Conservation (phyloP, 2,797 vertebrate species). For the Ptychobarbus kaznakovi region DNA sequence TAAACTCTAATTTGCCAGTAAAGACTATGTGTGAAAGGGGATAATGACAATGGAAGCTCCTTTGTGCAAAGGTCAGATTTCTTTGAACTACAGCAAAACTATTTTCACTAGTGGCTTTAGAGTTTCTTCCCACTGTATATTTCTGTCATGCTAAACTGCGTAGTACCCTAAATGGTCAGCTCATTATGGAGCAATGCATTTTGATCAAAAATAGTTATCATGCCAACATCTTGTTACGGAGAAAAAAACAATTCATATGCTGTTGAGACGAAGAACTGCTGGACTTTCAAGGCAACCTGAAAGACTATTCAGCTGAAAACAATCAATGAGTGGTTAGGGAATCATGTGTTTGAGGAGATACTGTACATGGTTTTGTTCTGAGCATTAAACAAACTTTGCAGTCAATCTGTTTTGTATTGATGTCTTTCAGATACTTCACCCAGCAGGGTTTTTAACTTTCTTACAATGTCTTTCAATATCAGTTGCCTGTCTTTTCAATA, state of each 20-base stretch:
- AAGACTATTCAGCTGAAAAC: constrained; percentile 28
- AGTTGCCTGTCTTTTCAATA: constrained; percentile 13
- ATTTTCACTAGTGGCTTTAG: not conserved
- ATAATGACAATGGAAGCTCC: not conserved
- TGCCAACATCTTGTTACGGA: not conserved
- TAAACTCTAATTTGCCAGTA: not conserved
- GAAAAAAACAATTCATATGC: not conserved
- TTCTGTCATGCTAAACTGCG: not conserved
- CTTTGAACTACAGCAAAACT: not conserved
- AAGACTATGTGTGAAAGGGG: not conserved
- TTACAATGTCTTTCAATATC: constrained; percentile 11
- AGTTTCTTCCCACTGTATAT: not conserved
- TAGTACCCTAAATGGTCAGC: not conserved
- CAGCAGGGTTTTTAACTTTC: constrained; percentile 12
- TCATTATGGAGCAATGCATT: not conserved
- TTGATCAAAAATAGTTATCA: not conserved
- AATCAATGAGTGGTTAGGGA: not conserved
- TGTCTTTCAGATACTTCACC: constrained; percentile 7
- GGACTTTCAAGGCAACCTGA: constrained; percentile 11
- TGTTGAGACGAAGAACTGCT: constrained; percentile 2
- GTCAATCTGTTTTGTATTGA: not conserved
- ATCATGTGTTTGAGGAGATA: not conserved
- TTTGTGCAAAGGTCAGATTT: not conserved
- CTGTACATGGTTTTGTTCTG: constrained; percentile 8
- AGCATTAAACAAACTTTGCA: constrained; percentile 14